Conservation (phyloP, 2,113 vertebrate species). For the Stercorarius parasiticus region DNA sequence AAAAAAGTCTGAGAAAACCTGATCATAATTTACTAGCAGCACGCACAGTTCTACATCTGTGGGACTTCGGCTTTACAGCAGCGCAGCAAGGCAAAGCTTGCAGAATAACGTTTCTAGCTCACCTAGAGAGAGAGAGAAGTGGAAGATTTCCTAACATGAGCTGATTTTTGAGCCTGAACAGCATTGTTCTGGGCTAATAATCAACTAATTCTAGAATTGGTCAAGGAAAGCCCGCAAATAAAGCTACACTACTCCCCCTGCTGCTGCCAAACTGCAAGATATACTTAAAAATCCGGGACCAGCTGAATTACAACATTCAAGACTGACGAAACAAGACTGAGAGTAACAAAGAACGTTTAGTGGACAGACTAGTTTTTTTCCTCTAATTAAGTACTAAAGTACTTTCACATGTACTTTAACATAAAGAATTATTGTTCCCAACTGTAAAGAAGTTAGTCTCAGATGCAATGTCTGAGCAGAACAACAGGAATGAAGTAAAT, state of each 20-base stretch:
- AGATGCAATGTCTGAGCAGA: not conserved
- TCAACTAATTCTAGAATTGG: not conserved
- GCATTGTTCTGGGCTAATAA: not conserved
- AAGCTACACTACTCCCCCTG: constrained; percentile 67
- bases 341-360: not conserved
- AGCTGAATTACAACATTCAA: not conserved
- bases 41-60: not conserved
- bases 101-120: not conserved
- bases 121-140: not conserved
- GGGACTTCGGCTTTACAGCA: not conserved
- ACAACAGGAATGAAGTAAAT: not conserved
- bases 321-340: not conserved
- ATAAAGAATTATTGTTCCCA: not conserved
- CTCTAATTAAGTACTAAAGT: not conserved
- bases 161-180: not conserved
- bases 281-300: not conserved
- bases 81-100: not conserved
- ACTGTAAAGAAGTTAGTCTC: not conserved
- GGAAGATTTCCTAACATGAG: not conserved
- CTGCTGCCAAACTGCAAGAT: constrained; percentile 13
- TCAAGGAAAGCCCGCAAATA: not conserved
- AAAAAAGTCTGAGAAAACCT: not conserved
- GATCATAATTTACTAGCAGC: no score
- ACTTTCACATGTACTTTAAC: not conserved
- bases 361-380: not conserved